Evolutionary conservation across 2,888 invertebrate genomes (phyloP).

Genomic region (Euproctis similis): DNA sequence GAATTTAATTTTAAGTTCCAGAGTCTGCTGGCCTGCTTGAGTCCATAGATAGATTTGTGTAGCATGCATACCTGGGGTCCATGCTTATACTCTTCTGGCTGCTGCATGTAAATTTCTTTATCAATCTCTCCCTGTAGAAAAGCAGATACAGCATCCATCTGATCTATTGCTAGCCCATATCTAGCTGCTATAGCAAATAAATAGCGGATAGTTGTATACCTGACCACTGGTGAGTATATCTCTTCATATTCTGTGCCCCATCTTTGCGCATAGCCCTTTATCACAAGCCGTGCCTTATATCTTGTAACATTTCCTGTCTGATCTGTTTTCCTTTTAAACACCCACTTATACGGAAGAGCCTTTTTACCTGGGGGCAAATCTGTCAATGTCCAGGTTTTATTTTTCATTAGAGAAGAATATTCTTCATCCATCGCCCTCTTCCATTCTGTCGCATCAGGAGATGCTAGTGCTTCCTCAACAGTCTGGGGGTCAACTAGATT

Average conservation of each 20-base stretch:
- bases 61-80: slow-evolving; percentile 13
- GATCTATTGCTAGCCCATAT: neutral
- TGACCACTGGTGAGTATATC: neutral
- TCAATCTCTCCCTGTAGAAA: slow-evolving; percentile 15
- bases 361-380: neutral
- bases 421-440: too few relatives aligned
- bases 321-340: too few relatives aligned
- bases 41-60: slow-evolving; percentile 11
- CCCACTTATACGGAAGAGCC: neutral
- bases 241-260: too few relatives aligned
- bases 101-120: slow-evolving; percentile 19
- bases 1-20: slow-evolving; percentile 1
- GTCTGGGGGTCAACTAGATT: too few relatives aligned
- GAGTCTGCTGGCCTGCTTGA: neutral
- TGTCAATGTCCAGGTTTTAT: too few relatives aligned
- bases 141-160: slow-evolving; percentile 1
- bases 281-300: too few relatives aligned
- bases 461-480: too few relatives aligned
- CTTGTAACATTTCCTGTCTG: too few relatives aligned
- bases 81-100: slow-evolving; percentile 11
- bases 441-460: too few relatives aligned
- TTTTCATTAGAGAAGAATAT: too few relatives aligned
- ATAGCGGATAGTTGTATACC: neutral
- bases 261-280: too few relatives aligned
- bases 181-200: neutral